Base-by-base conservation (phyloP, 2,888 invertebrate genomes). In the Agonum fuliginosum region DNA sequence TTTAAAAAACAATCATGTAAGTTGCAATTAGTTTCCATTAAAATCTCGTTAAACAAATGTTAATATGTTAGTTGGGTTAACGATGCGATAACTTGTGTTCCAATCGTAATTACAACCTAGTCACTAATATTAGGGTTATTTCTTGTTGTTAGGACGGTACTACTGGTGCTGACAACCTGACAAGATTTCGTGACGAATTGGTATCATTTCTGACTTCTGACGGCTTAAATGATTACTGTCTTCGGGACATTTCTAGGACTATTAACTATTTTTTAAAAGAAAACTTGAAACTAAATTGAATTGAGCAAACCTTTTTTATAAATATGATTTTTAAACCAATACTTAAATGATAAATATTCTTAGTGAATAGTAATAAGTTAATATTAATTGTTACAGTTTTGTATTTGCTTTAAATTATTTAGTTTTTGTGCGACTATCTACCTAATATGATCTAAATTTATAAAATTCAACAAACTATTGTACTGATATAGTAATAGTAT, bases 31-130 rank as follows among this genome's bases (percentile, higher is more conserved):
- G 43, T 69, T 62, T 17, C 43, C 69, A 69, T 73, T 73, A 73
- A 73, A 73, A 58, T 20, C 73, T 73, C 73, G 73, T 73, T 73
- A 73, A 58, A 58, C 22, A 73, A 73, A 73, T 73, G 73, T 73
- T 73, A 58, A 73, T 73, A 73, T 34, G 58, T 6, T 14, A 10
- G 70, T 46, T 17, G 30, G 10, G 17, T 22, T 73, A 73, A 73
- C 58, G 73, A 73, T 37, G 58, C 73, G 73, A 54, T 73, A 73
- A 73, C 41, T 58, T 51, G 58, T 41, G 58, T 41, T 73, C 41
- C 54, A 73, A 73, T 73, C 73, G 73, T 73, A 73, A 73, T 73
- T 73, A 73, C 37, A 37, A 73, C 58, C 41, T 73, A 41, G 58
- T 54, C 37, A 73, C 73, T 73, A 73, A 73, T 73, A 58, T 37